phyloP scores from a whole-genome alignment of 2,797 vertebrate genomes.

The Alectoris magna region DNA sequence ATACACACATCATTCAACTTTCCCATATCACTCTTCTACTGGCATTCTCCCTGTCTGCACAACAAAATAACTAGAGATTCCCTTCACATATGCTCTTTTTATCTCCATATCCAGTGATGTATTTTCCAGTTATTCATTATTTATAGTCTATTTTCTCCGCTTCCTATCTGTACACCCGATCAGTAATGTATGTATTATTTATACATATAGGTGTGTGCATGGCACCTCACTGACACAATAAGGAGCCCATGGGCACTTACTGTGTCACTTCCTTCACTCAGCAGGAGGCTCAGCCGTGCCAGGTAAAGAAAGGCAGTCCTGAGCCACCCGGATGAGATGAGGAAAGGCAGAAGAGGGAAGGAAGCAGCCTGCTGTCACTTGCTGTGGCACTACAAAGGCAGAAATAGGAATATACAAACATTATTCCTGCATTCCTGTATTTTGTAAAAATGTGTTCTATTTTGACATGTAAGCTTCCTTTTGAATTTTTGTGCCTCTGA shows the following conservation, averaged over 20 bases:
- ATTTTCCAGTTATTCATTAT: conserved; percentile 23
- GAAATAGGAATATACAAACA: not conserved
- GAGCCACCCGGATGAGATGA: not conserved
- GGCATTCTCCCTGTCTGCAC: not conserved
- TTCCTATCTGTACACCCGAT: not conserved
- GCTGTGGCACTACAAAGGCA: not conserved
- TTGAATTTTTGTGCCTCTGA: not conserved
- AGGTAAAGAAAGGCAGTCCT: not conserved
- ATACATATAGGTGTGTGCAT: not conserved
- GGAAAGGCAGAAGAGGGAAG: not conserved
- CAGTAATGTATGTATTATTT: not conserved
- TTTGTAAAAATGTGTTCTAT: not conserved
- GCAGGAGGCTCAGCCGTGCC: not conserved
- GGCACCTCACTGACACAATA: not conserved
- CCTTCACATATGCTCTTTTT: not conserved
- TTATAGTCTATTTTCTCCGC: not conserved
- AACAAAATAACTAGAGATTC: not conserved
- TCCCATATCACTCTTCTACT: not conserved
- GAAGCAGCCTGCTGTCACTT: not conserved
- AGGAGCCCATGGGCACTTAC: not conserved
- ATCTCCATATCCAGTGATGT: not conserved
- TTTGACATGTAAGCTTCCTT: not conserved
- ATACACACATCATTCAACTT: not conserved
- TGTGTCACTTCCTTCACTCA: not conserved
- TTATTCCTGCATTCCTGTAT: not conserved